Conservation (phyloP, 2,888 invertebrate genomes). For the Listrodromus nycthemerus region DNA sequence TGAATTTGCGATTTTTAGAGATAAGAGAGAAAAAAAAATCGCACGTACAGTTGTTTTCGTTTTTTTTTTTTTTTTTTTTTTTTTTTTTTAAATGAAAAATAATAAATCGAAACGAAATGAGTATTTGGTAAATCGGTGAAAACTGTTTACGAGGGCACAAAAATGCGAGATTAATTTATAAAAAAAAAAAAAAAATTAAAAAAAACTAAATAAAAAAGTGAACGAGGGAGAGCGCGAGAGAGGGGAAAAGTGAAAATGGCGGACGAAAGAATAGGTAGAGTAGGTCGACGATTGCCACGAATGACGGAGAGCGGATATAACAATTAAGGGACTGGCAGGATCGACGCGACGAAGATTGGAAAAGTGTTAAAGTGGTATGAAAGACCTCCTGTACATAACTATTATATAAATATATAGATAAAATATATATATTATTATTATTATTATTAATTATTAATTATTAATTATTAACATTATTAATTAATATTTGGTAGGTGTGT, state of each 20-base stretch:
- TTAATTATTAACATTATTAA: constrained; percentile 72
- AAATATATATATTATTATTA: constrained; percentile 74
- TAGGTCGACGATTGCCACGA: constrained; percentile 69
- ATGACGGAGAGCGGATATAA: constrained; percentile 49
- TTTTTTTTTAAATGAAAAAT: constrained; percentile 6
- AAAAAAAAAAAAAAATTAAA: constrained; percentile 22
- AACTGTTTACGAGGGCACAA: constrained; percentile 69
- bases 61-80: constrained; percentile 23
- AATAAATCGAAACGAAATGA: neutral
- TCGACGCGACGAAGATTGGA: constrained; percentile 50
- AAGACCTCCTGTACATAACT: constrained; percentile 81
- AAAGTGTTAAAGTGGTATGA: constrained; percentile 72
- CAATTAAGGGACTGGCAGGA: constrained; percentile 38
- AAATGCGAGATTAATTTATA: constrained; percentile 65
- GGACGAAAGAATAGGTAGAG: constrained; percentile 65
- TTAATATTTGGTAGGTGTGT: constrained; percentile 82
- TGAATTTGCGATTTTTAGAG: neutral
- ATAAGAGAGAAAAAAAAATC: neutral
- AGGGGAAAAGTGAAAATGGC: constrained; percentile 62
- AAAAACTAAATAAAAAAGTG: constrained; percentile 44
- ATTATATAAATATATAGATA: constrained; percentile 80
- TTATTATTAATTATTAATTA: constrained; percentile 78
- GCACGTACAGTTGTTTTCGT: neutral
- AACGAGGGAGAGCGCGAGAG: constrained; percentile 42
- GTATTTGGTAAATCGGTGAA: constrained; percentile 25